phyloP scores from a whole-genome alignment of 2,113 vertebrate genomes.

The Zosterops borbonicus region DNA sequence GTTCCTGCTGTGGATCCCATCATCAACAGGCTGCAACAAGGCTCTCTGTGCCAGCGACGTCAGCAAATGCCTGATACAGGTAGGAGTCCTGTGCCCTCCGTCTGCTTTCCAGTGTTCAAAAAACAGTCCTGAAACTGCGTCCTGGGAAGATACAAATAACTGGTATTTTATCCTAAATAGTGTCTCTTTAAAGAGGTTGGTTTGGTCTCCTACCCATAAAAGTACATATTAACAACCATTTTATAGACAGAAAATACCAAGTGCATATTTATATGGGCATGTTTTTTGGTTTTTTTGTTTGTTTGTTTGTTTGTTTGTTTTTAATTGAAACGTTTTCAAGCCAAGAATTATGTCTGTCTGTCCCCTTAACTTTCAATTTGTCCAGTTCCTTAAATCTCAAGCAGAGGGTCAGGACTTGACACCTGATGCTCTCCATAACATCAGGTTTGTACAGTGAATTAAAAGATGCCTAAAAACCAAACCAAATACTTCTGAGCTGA shows the following conservation, averaged over 20 bases:
- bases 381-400: neutral
- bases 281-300: too few species aligned
- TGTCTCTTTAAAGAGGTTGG: neutral
- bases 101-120: neutral
- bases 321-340: neutral
- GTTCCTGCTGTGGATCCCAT: constrained; percentile 77
- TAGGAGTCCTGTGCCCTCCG: constrained; percentile 19
- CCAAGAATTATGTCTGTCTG: neutral
- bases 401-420: neutral
- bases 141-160: neutral
- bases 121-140: neutral
- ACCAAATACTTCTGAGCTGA: neutral
- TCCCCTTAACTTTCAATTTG: neutral
- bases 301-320: neutral
- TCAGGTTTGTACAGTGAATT: neutral
- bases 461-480: neutral
- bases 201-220: neutral
- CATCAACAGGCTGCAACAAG: constrained; percentile 88
- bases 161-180: neutral
- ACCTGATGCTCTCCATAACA: neutral
- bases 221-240: neutral
- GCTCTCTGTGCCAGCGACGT: constrained; percentile 96
- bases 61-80: constrained; percentile 98
- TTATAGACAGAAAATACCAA: neutral
- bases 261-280: too few species aligned